These are phyloP conservation scores for Cephus runcator DNA, from an alignment of 2,888 invertebrate species.

Conservation along the genomic window DNA sequence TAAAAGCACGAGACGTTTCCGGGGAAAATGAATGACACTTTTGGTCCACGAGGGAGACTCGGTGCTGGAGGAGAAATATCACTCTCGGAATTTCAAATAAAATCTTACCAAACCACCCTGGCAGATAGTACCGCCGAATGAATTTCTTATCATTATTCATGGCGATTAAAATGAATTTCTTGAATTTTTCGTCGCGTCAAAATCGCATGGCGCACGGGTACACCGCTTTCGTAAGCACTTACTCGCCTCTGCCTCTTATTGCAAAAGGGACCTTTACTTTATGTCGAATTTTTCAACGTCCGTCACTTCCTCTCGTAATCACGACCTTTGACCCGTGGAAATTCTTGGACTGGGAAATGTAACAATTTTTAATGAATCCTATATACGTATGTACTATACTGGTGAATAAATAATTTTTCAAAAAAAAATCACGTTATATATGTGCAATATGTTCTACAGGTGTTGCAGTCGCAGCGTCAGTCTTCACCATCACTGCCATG, in stretches of 20 bases:
- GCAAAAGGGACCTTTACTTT: background rate
- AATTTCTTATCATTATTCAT: background rate
- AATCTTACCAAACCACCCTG: background rate
- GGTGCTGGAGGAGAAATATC: background rate
- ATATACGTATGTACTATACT: background rate
- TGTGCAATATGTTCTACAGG: constrained; percentile 64
- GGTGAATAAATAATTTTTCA: too few relatives aligned
- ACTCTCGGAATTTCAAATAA: background rate
- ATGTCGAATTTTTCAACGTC: too few relatives aligned
- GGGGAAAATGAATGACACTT: background rate
- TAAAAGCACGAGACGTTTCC: background rate
- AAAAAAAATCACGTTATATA: too few relatives aligned
- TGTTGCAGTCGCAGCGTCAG: constrained; percentile 81
- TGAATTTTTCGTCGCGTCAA: background rate
- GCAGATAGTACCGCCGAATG: background rate
- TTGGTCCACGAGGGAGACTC: background rate
- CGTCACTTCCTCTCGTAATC: background rate
- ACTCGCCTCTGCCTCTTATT: background rate
- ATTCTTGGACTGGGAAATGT: background rate
- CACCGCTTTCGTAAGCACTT: background rate
- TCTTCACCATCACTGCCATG: constrained; percentile 84
- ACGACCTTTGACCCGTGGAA: too few relatives aligned
- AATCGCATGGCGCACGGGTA: background rate
- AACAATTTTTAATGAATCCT: background rate
- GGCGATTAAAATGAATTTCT: background rate